Evolutionary conservation across 2,113 vertebrate species (phyloP), one percentile per base, ranked within the genome.

Genomic region (Neolamprologus fasciatus): DNA sequence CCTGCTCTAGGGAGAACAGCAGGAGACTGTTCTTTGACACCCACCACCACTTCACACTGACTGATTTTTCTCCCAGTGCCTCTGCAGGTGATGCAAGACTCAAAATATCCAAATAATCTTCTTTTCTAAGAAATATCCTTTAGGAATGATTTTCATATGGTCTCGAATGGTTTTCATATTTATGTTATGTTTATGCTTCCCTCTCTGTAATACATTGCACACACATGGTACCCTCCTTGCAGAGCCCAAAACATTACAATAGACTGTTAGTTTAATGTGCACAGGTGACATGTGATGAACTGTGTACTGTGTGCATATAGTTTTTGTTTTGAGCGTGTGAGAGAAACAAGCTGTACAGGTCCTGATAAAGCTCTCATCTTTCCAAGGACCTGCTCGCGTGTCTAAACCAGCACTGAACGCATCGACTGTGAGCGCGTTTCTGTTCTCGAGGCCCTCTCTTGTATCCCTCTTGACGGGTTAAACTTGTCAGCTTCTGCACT

Each of bases 401-500:
- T 80, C 53, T 84, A 8, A 61, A 5, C 3, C 1, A 57, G 11
- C 23, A 23, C 35, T 26, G 76, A 33, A 31, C 4, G 9, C 17
- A 57, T 11, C 9, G 8, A 3, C 79, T 33, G 17, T 37, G 50
- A 66, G 33, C 2, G 9, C 23, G 1, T 42, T 40, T 80, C 13
- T 81, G 81, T 21, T 83, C 87, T 45, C 4, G 33, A 57, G 42
- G 23, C 45, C 53, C 9, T 82, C 76, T 85, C 79, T 81, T 35
- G 21, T 58, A 80, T 89, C 83, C 63, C 6, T 51, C 66, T 54
- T n/a, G 80, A 86, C 9, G 17, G 35, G 33, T 37, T 40, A n/a
- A 81, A 92, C 53, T 33, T 81, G 86, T 86, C 88, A 78, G 66
- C 86, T 68, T 11, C 76, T 54, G 66, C 81, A 83, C 83, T 92